These are phyloP conservation scores for Volucella zonaria DNA, from an alignment of 2,888 invertebrate genomes.

Conservation along the genomic window DNA sequence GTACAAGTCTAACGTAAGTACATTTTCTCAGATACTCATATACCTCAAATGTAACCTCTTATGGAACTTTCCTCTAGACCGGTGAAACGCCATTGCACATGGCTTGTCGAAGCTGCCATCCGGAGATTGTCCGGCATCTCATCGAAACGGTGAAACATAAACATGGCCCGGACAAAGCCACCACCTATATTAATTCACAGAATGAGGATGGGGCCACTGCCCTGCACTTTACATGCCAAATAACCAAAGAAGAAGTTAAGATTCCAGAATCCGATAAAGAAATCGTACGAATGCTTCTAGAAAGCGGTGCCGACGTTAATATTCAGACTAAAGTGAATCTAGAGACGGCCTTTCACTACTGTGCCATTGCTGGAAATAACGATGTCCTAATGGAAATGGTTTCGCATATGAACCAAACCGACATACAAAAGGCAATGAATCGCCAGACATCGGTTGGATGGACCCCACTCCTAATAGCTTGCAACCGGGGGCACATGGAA, in stretches of 20 bases:
- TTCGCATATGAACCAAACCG: constrained; percentile 92
- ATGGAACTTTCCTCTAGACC: constrained; percentile 84
- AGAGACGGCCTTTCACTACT: constrained; percentile 98
- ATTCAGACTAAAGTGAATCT: constrained; percentile 92
- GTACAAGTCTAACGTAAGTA: constrained; percentile 92
- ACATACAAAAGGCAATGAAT: constrained; percentile 96
- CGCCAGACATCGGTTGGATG: constrained; percentile 96
- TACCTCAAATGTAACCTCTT: not conserved
- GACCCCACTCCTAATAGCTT: constrained; percentile 98
- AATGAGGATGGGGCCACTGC: constrained; percentile 97
- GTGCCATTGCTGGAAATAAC: constrained; percentile 97
- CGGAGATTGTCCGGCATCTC: constrained; percentile 93
- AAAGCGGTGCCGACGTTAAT: constrained; percentile 95
- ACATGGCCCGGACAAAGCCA: constrained; percentile 90
- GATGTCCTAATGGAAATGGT: constrained; percentile 97
- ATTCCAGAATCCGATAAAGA: constrained; percentile 90
- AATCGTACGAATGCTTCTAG: constrained; percentile 93
- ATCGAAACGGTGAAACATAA: constrained; percentile 91
- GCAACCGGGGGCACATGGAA: constrained; percentile 97
- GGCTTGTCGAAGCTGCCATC: constrained; percentile 93
- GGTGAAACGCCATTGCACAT: constrained; percentile 98
- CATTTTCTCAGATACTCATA: not conserved
- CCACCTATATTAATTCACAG: constrained; percentile 92
- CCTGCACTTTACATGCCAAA: constrained; percentile 96
- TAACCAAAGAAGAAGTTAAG: constrained; percentile 91